Percentiles rank a stretch among this genome's conserved stretches.
phyloP scores from a whole-genome alignment of 2,797 vertebrate genomes.

The Thripadectes ignobilis region DNA sequence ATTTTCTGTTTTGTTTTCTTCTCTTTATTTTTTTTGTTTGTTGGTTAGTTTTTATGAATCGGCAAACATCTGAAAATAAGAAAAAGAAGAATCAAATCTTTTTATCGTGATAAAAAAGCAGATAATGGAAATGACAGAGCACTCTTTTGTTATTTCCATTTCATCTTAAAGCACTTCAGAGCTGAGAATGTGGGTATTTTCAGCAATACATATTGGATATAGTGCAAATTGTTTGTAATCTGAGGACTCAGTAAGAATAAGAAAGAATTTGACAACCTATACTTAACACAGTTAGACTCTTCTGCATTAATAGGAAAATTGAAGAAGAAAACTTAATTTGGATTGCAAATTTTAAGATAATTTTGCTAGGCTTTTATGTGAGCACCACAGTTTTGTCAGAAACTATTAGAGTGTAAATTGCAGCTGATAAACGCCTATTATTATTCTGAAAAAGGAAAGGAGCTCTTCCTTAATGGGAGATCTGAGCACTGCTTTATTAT shows the following conservation, averaged over 20 bases:
- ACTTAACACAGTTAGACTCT: neutral
- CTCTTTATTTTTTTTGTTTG: too few species aligned
- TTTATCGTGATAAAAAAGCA: neutral
- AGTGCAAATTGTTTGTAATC: neutral
- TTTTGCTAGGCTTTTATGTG: neutral
- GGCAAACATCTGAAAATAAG: neutral
- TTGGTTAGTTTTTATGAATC: neutral
- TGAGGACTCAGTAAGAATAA: neutral
- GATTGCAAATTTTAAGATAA: neutral
- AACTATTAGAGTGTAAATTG: constrained; percentile 11
- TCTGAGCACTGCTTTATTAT: neutral
- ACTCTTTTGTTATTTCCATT: neutral
- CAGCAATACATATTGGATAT: neutral
- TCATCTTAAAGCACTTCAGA: neutral
- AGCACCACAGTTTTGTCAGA: neutral
- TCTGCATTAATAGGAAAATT: neutral
- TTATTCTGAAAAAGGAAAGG: neutral
- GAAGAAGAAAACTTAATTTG: neutral
- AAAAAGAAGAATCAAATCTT: neutral
- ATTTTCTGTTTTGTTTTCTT: neutral
- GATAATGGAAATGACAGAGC: neutral
- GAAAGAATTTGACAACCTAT: neutral
- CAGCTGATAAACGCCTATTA: neutral
- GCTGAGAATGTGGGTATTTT: neutral
- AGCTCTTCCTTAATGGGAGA: neutral